These are phyloP conservation scores for Drosophila meridiana DNA, from an alignment of 2,888 invertebrate species.

Conservation along the genomic window DNA sequence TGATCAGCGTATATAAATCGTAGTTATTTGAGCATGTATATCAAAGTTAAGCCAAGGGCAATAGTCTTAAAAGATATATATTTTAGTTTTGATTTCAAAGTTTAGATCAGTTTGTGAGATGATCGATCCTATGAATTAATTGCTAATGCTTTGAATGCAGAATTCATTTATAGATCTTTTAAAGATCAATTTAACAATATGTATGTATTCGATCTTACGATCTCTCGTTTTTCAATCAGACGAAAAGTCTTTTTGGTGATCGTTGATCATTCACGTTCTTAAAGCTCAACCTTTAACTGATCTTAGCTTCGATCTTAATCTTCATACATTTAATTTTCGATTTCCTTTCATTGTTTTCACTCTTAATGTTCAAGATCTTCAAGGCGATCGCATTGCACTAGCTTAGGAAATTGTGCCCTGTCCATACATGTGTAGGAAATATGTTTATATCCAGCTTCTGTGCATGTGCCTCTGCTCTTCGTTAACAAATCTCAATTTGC, in stretches of 20 bases:
- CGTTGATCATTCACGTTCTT: background rate
- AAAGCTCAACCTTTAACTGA: background rate
- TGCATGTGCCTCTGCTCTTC: slow-evolving; percentile 19
- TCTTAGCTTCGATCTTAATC: background rate
- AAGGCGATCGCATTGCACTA: slow-evolving; percentile 43
- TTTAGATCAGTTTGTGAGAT: background rate
- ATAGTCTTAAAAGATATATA: too few species aligned
- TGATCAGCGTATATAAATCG: background rate
- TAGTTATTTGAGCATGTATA: background rate
- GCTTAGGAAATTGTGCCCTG: slow-evolving; percentile 36
- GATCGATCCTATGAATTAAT: background rate
- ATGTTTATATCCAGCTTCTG: slow-evolving; percentile 8
- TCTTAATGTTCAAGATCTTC: background rate
- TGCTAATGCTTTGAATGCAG: background rate
- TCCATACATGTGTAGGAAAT: slow-evolving; percentile 30
- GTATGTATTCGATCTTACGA: background rate
- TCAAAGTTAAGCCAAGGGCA: slow-evolving; percentile 1
- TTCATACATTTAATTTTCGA: background rate
- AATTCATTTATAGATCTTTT: background rate
- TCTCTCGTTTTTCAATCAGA: background rate
- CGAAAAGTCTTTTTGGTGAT: background rate
- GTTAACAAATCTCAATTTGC: slow-evolving; percentile 7
- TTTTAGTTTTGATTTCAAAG: background rate
- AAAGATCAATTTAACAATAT: background rate
- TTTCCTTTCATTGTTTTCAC: background rate